A percentile compares a stretch with the other conserved stretches of the same genome.
Evolutionary conservation across 1,140 invertebrate genomes (phyloP).

Genomic region (Drosophila watanabei): DNA sequence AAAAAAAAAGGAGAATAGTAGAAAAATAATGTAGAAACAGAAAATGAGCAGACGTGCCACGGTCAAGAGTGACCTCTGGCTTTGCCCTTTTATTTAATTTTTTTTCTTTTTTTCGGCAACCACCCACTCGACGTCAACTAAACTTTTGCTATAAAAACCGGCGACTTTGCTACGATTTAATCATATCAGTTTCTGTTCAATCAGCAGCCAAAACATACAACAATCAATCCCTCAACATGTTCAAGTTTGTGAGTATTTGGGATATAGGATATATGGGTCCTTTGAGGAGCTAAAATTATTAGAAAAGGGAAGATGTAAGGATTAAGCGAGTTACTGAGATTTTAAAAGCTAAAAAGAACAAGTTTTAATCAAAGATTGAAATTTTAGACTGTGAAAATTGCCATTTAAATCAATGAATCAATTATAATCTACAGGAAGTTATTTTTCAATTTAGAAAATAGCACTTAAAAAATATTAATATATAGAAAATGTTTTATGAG

Average conservation of each 20-base stretch:
- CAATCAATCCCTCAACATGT: slow-evolving; percentile 69
- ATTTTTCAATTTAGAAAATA: not conserved
- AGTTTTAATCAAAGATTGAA: not conserved
- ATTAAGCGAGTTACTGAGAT: too few species aligned
- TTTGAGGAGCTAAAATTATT: not conserved
- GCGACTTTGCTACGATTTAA: slow-evolving; percentile 34
- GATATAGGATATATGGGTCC: not conserved
- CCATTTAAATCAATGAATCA: not conserved
- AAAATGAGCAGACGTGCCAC: slow-evolving; percentile 61
- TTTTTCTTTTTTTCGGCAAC: slow-evolving; percentile 2
- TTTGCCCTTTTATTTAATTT: not conserved
- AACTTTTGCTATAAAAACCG: slow-evolving; percentile 64
- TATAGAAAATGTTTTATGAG: too few species aligned
- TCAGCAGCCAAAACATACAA: slow-evolving; percentile 53
- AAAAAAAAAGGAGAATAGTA: slow-evolving; percentile 16
- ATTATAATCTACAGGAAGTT: not conserved
- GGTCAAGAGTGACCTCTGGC: slow-evolving; percentile 49
- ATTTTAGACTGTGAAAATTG: too few species aligned
- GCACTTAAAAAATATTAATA: not conserved
- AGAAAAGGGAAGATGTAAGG: not conserved
- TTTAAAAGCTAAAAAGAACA: not conserved
- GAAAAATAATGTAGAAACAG: slow-evolving; percentile 22
- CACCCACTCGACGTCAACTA: slow-evolving; percentile 11
- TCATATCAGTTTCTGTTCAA: slow-evolving; percentile 74
- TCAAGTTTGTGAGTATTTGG: slow-evolving; percentile 81